Base-by-base conservation (phyloP, 2,888 invertebrate genomes). In the Cataglyphis rosenhaueri region DNA sequence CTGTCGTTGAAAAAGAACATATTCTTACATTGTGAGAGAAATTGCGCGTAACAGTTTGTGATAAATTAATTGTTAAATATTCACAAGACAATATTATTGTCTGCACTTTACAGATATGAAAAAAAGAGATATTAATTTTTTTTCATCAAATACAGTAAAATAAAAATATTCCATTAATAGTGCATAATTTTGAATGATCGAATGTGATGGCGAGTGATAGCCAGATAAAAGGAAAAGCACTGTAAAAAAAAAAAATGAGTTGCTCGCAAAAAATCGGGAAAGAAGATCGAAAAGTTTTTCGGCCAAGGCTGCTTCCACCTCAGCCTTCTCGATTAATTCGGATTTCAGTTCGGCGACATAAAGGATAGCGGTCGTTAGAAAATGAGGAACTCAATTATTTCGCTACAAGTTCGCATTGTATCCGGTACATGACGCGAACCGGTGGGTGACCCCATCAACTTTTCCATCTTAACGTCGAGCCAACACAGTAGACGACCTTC, bases 331-430 rank as follows among this genome's bases (percentile, higher is more conserved):
- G 81, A 88, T 87, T 89, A 87, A 88, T 89, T 88, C 76, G 74
- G 84, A 71, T 87, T 86, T 85, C 81, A 83, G 75, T 62, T 66
- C 65, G 71, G 38, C 59, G 74, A 83, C 86, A 79, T 84, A 75
- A 86, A 84, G 74, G 84, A 89, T 84, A 84, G 79, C 79, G 73
- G 84, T 85, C 83, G 86, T 84, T 81, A 81, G 88, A 79, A 82
- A 88, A 89, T 62, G 85, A 84, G 55, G 83, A 85, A 87, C 84
- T 88, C 84, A 82, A 88, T 89, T 89, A 88, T 86, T 85, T 88
- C 38, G 32, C 61, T 48, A 57, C 10, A 41, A 66, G 18, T 73
- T 73, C 68, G 61, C 71, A 52, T 61, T 52, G 52, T 74, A 29
- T 55, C 59, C 41, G 57, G 70, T 84, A 76, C 57, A 78, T 59